A percentile compares a stretch with the other conserved stretches of the same genome.
Evolutionary conservation across 2,888 invertebrate genomes (phyloP).

Genomic region (Drosophila picticornis): DNA sequence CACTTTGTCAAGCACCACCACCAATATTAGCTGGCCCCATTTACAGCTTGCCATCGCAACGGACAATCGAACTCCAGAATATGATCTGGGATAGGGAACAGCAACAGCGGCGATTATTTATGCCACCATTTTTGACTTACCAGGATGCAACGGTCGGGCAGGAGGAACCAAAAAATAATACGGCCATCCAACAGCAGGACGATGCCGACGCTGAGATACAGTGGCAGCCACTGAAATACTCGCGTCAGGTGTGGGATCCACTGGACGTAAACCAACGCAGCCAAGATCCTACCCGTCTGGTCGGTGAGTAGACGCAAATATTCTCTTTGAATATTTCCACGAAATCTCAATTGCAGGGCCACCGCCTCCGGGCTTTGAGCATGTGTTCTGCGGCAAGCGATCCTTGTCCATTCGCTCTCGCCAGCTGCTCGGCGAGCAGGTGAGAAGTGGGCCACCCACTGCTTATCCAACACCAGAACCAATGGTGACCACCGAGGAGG

Average conservation of each 20-base stretch:
- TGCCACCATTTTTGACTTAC: background rate
- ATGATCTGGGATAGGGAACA: background rate
- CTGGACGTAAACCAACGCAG: background rate
- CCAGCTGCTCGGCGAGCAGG: conserved; percentile 36
- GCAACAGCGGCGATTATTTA: too few relatives aligned
- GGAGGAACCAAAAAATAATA: background rate
- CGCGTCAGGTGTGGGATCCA: conserved; percentile 38
- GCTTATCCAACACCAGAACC: conserved; percentile 28
- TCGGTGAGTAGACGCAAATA: conserved; percentile 18
- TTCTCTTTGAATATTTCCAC: background rate
- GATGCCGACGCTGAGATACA: too few relatives aligned
- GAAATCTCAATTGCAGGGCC: conserved; percentile 8
- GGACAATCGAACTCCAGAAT: background rate
- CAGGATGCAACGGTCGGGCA: background rate
- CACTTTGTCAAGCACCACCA: background rate
- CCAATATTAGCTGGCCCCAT: background rate
- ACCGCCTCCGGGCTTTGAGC: conserved; percentile 42
- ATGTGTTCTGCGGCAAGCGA: conserved; percentile 21
- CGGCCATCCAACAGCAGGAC: background rate
- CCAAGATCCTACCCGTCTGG: conserved; percentile 31
- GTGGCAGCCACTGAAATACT: conserved; percentile 33
- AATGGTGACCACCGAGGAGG: conserved; percentile 10
- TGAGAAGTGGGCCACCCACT: background rate
- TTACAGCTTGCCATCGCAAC: background rate
- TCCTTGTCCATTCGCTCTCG: conserved; percentile 36